phyloP scores from a whole-genome alignment of 2,888 invertebrate species.

The Acrobasis consociella region DNA sequence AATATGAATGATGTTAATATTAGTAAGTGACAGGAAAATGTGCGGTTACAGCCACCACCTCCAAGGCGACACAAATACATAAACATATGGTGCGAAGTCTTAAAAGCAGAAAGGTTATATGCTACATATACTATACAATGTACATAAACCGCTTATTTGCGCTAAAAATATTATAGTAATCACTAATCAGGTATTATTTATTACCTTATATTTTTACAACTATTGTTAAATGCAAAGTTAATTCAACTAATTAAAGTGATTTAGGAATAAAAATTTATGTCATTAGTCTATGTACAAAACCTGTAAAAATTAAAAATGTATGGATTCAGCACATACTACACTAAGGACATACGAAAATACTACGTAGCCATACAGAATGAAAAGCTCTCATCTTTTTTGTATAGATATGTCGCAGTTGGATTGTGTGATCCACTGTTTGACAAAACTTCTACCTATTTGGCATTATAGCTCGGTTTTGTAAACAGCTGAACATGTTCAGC shows the following conservation, averaged over 20 bases:
- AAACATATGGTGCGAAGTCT: background rate
- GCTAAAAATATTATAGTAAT: background rate
- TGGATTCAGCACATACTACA: too few species aligned
- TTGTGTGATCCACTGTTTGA: too few species aligned
- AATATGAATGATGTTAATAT: constrained; percentile 77
- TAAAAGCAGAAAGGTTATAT: constrained; percentile 6
- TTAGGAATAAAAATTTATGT: background rate
- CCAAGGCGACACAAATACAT: constrained; percentile 13
- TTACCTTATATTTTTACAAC: too few species aligned
- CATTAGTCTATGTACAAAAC: too few species aligned
- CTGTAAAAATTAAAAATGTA: too few species aligned
- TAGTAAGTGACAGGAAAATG: constrained; percentile 64
- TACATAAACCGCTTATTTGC: background rate
- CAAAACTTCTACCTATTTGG: too few species aligned
- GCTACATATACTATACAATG: background rate
- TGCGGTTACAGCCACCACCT: constrained; percentile 53
- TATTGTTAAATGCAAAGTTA: background rate
- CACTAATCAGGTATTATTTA: background rate
- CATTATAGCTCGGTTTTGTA: too few species aligned
- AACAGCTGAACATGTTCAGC: too few species aligned
- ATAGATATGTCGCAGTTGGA: too few species aligned
- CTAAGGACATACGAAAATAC: too few species aligned
- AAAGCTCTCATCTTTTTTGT: too few species aligned
- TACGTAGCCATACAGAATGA: too few species aligned
- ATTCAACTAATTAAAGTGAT: background rate